Percentiles rank a stretch among this genome's conserved stretches.
Conservation (phyloP, 30 jellyfish, hydroid and myxozoan species). For the Cassiopea xamachana region DNA sequence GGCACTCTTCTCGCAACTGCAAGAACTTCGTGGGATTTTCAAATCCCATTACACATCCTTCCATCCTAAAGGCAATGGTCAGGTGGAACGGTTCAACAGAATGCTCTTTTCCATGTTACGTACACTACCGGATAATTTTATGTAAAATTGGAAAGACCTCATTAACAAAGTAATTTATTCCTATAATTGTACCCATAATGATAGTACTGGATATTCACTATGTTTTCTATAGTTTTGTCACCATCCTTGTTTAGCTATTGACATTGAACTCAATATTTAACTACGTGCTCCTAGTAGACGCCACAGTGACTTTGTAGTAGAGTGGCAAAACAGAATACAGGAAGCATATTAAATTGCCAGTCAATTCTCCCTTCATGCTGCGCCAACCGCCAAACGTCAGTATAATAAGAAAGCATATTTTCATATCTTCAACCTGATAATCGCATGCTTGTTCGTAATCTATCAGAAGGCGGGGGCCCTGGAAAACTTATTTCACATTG, state of each 20-base stretch:
- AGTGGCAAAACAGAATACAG: conserved; percentile 20
- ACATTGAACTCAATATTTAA: conserved; percentile 5
- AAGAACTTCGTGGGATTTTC: conserved; percentile 19
- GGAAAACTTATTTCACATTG: conserved; percentile 47
- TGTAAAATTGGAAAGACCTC: conserved; percentile 57
- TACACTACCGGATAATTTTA: conserved; percentile 36
- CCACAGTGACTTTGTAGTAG: conserved; percentile 19
- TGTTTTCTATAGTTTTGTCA: conserved; percentile 40
- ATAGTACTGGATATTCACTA: conserved; percentile 49
- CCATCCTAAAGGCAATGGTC: conserved; percentile 54
- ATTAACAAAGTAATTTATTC: conserved; percentile 50
- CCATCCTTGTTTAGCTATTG: conserved; percentile 40
- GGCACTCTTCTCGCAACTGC: conserved; percentile 16
- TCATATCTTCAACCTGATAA: conserved; percentile 6
- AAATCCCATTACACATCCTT: conserved; percentile 63
- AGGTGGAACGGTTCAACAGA: conserved; percentile 19
- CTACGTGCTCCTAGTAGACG: neutral
- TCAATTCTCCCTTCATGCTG: neutral
- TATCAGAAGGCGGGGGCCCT: conserved; percentile 58
- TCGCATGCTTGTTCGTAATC: conserved; percentile 33
- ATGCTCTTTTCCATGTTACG: conserved; percentile 20
- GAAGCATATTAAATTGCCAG: conserved; percentile 11
- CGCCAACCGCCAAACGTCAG: neutral
- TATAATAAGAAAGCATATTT: neutral
- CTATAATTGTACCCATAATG: conserved; percentile 48